Conservation (phyloP, 2,888 invertebrate species). For the Alsophila aescularia region DNA sequence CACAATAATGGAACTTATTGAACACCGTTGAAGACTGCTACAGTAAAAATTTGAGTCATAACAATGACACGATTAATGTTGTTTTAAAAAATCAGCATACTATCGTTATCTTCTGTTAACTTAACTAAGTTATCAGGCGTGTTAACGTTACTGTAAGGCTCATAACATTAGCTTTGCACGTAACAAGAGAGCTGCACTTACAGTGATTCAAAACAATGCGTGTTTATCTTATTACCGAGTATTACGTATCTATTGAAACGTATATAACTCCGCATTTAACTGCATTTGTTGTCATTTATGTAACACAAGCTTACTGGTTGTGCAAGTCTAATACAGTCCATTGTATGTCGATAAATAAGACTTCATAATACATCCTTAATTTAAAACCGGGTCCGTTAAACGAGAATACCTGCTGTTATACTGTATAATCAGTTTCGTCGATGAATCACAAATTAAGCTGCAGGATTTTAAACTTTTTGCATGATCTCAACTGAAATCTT, state of each 20-base stretch:
- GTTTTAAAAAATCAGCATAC: slow-evolving; percentile 1
- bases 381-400: slow-evolving; percentile 5
- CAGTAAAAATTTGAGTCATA: slow-evolving; percentile 24
- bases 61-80: slow-evolving; percentile 23
- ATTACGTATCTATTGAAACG: slow-evolving; percentile 53
- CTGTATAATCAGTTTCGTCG: not conserved
- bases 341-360: not conserved
- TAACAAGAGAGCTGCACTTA: slow-evolving; percentile 53
- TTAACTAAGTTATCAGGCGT: not conserved
- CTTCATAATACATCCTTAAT: not conserved
- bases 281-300: slow-evolving; percentile 39
- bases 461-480: slow-evolving; percentile 14
- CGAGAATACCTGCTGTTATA: too few species aligned
- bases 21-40: slow-evolving; percentile 15
- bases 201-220: slow-evolving; percentile 53
- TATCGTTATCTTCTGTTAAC: not conserved
- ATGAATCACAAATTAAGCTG: slow-evolving; percentile 8
- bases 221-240: slow-evolving; percentile 55
- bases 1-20: slow-evolving; percentile 26
- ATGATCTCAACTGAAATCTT: slow-evolving; percentile 25
- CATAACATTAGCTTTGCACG: slow-evolving; percentile 24
- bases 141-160: not conserved
- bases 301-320: slow-evolving; percentile 28
- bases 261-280: slow-evolving; percentile 32
- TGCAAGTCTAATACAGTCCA: slow-evolving; percentile 12